Percentiles rank a stretch among this genome's conserved stretches.
Conservation (phyloP, 2,888 invertebrate species). For the Drosophila subquinaria region DNA sequence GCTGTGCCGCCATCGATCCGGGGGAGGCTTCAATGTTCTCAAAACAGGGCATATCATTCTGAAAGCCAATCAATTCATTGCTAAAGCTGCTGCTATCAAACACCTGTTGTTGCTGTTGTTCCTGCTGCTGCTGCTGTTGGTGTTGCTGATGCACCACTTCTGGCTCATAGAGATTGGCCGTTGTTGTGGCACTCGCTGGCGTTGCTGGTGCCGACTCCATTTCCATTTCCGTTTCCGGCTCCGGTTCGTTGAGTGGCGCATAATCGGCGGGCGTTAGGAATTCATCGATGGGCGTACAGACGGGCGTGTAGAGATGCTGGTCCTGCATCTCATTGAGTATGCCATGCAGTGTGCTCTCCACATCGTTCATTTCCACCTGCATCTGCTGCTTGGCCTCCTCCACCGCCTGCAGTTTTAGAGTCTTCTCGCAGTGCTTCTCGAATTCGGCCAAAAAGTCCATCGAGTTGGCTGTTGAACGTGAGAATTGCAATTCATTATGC, state of each 20-base stretch:
- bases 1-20: slow-evolving; percentile 39
- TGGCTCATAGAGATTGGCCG: slow-evolving; percentile 47
- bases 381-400: slow-evolving; percentile 64
- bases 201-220: slow-evolving; percentile 39
- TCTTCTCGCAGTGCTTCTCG: slow-evolving; percentile 74
- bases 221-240: slow-evolving; percentile 25
- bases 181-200: slow-evolving; percentile 43
- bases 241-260: slow-evolving; percentile 68
- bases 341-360: slow-evolving; percentile 80
- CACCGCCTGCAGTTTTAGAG: slow-evolving; percentile 41
- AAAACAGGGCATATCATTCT: slow-evolving; percentile 83
- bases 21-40: slow-evolving; percentile 73
- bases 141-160: background rate
- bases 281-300: slow-evolving; percentile 76
- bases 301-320: slow-evolving; percentile 80
- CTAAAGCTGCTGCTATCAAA: slow-evolving; percentile 72
- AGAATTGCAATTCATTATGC: slow-evolving; percentile 18
- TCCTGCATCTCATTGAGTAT: slow-evolving; percentile 83
- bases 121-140: slow-evolving; percentile 8
- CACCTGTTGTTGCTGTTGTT: slow-evolving; percentile 33
- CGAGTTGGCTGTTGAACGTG: slow-evolving; percentile 21
- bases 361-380: slow-evolving; percentile 78
- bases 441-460: slow-evolving; percentile 82
- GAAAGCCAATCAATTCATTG: slow-evolving; percentile 82
- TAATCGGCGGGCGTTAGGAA: slow-evolving; percentile 80